phyloP scores from a whole-genome alignment of 2,888 invertebrate species.

The Hypselothyrea guttata region DNA sequence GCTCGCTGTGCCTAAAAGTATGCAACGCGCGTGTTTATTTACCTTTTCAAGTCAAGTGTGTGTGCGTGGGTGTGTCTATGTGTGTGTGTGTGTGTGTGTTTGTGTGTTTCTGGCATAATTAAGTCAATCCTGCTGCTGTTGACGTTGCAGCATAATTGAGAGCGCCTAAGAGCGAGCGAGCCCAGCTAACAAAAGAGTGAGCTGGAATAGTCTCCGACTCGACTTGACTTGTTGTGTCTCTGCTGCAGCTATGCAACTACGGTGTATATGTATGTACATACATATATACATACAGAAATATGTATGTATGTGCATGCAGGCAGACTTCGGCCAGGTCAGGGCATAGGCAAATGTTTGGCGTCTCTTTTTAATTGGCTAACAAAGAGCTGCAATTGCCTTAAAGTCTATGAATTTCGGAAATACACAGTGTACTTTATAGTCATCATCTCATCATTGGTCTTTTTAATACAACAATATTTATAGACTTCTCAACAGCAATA shows the following conservation, averaged over 20 bases:
- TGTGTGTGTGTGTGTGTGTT: constrained; percentile 7
- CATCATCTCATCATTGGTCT: too few relatives aligned
- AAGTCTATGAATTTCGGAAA: too few relatives aligned
- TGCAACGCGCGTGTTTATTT: constrained; percentile 66
- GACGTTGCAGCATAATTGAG: constrained; percentile 72
- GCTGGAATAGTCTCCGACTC: constrained; percentile 1
- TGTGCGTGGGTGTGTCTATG: constrained; percentile 7
- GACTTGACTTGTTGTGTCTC: constrained; percentile 39
- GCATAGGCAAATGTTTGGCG: constrained; percentile 31
- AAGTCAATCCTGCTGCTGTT: constrained; percentile 69
- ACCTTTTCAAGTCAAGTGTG: constrained; percentile 44
- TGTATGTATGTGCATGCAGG: too few relatives aligned
- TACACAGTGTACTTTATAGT: too few relatives aligned
- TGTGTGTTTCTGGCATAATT: constrained; percentile 62
- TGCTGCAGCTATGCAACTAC: constrained; percentile 68
- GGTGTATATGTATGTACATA: constrained; percentile 30
- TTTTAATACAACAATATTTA: too few relatives aligned
- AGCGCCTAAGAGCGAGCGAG: constrained; percentile 38
- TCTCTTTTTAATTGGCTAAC: constrained; percentile 67
- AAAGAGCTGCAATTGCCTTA: constrained; percentile 70
- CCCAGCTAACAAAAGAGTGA: constrained; percentile 34
- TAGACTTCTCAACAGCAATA: too few relatives aligned
- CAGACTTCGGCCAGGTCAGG: constrained; percentile 24
- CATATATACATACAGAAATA: not conserved
- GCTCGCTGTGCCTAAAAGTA: constrained; percentile 38